Base-by-base conservation (phyloP, 1,140 invertebrate species). In the Belonocnema kinseyi region DNA sequence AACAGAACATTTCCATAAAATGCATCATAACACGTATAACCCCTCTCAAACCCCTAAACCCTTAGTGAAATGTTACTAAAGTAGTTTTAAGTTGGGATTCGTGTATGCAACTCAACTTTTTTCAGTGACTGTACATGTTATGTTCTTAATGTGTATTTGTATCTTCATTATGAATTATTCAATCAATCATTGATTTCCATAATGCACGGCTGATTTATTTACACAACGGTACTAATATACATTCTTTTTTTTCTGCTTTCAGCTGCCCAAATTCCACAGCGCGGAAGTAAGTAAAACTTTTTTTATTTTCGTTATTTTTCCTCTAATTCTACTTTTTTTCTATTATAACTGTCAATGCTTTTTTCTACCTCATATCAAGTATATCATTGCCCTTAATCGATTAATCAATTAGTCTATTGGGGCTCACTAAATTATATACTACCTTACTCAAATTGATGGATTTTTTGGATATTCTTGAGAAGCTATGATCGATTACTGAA, bases 251-350 rank as follows among this genome's bases (percentile, higher is more conserved):
- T 92, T 93, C 93, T 93, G 94, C 91, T 96, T 96, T 86, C 94
- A 96, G 96, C 96, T 93, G 95, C 96, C 90, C 96, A 97, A 94
- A 96, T 97, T 92, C 96, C 96, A 89, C 96, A 97, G 93, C 95
- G 96, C 93, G 94, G 94, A 93, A 95, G 95, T 96, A 93, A 96
- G 95, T 95, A 93, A 87, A n/a, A 61, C 19, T 73, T 75, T 75
- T 71, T 21, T 61, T 61, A 33, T 61, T 61, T 33, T 14, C 4
- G 13, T 26, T 14, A 61, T 33, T 33, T 33, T 61, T 16, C 3
- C 5, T 61, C 14, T 33, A 33, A 14, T 40, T 46, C 7, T 46
- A 1, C 40, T 46, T 46, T 11, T n/a, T 46, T 46, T 46, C 10
- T 6, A 46, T 11, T 46, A 10, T 10, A 46, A 46, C 10, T 46